phyloP scores from a whole-genome alignment of 2,888 invertebrate genomes.

The Mesorhabditis belari region DNA sequence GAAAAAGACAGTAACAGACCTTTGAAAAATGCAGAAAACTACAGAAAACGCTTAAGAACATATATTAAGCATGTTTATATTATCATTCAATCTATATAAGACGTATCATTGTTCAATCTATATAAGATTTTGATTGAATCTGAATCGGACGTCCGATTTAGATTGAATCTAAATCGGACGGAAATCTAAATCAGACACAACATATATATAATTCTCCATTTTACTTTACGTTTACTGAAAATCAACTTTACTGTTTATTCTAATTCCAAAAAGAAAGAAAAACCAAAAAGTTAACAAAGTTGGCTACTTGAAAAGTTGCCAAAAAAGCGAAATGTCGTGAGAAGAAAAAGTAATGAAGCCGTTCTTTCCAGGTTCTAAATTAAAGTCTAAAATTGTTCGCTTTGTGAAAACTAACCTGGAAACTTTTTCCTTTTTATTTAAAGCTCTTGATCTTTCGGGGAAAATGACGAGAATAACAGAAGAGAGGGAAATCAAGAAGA shows the following conservation, averaged over 20 bases:
- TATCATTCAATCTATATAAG: too few species aligned
- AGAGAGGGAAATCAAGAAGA: neutral
- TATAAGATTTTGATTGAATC: too few species aligned
- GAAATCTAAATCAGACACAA: neutral
- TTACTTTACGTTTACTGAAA: too few species aligned
- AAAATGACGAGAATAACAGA: neutral
- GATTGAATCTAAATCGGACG: too few species aligned
- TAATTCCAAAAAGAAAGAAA: neutral
- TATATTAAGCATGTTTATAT: too few species aligned
- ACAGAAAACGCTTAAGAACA: too few species aligned
- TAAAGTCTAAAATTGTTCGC: neutral
- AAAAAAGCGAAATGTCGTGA: neutral
- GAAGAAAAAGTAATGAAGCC: neutral
- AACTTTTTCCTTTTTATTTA: neutral
- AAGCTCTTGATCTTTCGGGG: too few species aligned
- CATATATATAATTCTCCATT: neutral
- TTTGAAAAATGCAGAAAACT: too few species aligned
- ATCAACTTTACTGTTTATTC: neutral
- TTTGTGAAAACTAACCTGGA: neutral
- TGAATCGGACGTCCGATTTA: too few species aligned
- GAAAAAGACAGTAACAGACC: too few species aligned
- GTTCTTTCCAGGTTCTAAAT: neutral
- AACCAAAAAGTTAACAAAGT: neutral
- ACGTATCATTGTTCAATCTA: too few species aligned
- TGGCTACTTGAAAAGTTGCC: neutral